A percentile compares a stretch with the other conserved stretches of the same genome.
Conservation (phyloP, 2,113 vertebrate species). For the Microcebus tavaratra region DNA sequence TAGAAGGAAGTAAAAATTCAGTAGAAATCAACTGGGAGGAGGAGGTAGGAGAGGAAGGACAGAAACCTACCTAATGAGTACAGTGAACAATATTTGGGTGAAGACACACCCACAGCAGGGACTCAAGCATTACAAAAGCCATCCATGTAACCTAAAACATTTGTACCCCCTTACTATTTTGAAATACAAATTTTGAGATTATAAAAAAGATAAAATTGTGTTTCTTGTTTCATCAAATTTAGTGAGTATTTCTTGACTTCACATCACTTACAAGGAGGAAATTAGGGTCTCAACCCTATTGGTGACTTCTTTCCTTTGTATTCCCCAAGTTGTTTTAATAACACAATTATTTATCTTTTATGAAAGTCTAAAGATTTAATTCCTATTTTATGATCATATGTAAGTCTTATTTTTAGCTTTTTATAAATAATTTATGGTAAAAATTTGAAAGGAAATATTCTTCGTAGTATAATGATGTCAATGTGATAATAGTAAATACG, state of each 20-base stretch:
- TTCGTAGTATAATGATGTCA: not conserved
- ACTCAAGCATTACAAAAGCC: no score
- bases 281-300: accelerated
- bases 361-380: not conserved
- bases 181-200: no score
- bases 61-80: no score
- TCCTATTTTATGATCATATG: not conserved
- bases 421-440: not conserved
- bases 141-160: no score
- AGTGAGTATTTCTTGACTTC: not conserved
- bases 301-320: not conserved
- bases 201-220: no score
- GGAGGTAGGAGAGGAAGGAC: no score
- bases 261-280: not conserved
- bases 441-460: not conserved
- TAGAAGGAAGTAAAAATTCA: no score
- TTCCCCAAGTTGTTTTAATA: not conserved
- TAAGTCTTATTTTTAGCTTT: not conserved
- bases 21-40: no score
- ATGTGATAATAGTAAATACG: not conserved
- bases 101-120: no score
- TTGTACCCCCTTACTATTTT: no score
- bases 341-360: not conserved
- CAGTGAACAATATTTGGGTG: no score
- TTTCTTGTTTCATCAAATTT: not conserved